phyloP scores from a whole-genome alignment of 2,113 vertebrate genomes.

The Pachycephala philippinensis region DNA sequence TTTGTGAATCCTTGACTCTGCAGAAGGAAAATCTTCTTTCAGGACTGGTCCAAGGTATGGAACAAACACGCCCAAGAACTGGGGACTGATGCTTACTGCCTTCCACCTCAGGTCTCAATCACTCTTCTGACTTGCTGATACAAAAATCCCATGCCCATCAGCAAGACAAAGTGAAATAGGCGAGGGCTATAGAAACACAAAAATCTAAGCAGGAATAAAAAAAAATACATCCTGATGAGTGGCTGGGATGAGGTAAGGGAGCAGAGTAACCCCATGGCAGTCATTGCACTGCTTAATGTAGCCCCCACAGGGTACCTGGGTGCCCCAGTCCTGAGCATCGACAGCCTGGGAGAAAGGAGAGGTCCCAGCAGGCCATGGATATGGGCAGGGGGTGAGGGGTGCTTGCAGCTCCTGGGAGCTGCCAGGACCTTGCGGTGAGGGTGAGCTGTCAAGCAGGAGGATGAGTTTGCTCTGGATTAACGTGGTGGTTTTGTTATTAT shows the following conservation, averaged over 20 bases:
- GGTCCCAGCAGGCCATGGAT: rapidly evolving
- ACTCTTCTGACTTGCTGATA: not conserved
- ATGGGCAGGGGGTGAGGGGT: rapidly evolving
- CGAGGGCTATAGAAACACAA: not conserved
- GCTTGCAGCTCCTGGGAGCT: not conserved
- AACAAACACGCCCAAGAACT: not conserved
- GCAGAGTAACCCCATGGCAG: not conserved
- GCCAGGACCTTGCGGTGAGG: not conserved
- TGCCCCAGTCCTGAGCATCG: not conserved
- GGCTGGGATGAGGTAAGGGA: not conserved
- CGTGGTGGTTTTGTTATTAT: rapidly evolving
- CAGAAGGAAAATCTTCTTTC: not conserved
- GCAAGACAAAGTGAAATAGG: not conserved
- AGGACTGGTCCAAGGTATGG: not conserved
- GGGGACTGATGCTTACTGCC: not conserved
- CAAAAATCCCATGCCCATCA: not conserved
- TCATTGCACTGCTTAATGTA: rapidly evolving
- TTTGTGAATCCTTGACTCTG: not conserved
- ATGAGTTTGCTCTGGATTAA: not conserved
- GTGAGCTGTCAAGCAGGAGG: not conserved
- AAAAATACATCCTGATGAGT: not conserved
- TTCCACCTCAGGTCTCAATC: not conserved
- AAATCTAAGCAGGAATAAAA: not conserved
- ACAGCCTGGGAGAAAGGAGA: not conserved
- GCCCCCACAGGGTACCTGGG: rapidly evolving